Evolutionary conservation across 2,113 vertebrate genomes (phyloP), one percentile per base, ranked within the genome.

Genomic region (Pongo pygmaeus): DNA sequence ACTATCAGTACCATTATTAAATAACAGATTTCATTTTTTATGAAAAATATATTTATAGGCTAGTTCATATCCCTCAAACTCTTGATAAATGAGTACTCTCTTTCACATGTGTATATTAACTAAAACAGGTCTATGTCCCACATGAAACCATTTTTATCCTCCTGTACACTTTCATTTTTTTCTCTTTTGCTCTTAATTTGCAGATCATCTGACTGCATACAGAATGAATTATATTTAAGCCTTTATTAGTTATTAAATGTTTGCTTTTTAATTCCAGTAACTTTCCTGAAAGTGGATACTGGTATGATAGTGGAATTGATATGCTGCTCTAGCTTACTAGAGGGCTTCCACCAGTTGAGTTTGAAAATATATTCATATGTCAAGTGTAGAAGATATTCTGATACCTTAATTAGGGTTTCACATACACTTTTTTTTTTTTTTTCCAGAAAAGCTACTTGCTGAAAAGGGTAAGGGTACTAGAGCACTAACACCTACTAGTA

Each of bases 261-360:
- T 96, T 94, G 43, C n/a, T 79, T 97, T 96, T 97, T 95, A 87
- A 94, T 95, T 96, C 72, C 84, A 86, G 64, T 95, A 92, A 97
- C 88, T 88, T 98, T 98, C 69, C 87, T 97, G 95, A 97, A 98
- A 97, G 92, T 91, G 64, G 70, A 94, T 97, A 96, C 92, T 97
- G 93, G 94, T 95, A 94, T 96, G 97, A 96, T 79, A 81, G 92
- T 87, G 94, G 92, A 89, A 94, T 95, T 94, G 74, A 92, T 79
- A 6, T 86, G 89, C 96, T 97, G 35, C 8, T 69, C 90, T 75
- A 90, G 93, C 52, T 98, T 94, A 86, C 84, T 75, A 87, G 93
- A 93, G 61, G 87, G 86, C 38, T 97, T 93, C 84, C 38, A 67
- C 27, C 35, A 93, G 88, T 87, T 69, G 93, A 70, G 77, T 64